Evolutionary conservation across 2,113 vertebrate genomes (phyloP), one percentile per base, ranked within the genome.

Genomic region (Prinia subflava): DNA sequence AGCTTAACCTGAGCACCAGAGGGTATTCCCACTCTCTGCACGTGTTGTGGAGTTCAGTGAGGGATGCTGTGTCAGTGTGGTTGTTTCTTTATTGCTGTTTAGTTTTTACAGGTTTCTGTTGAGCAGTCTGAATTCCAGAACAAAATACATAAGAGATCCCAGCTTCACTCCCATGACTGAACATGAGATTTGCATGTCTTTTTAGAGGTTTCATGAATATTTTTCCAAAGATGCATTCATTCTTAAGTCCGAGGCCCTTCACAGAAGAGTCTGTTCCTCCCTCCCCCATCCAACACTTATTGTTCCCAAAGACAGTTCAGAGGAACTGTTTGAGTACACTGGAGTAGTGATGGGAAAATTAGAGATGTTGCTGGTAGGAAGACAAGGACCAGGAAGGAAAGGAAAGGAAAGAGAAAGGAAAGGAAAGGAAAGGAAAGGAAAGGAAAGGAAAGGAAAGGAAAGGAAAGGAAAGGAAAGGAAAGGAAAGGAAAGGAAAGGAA

Each of bases 151-250:
- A 37, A 42, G 55, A 63, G 67, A 79, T 69, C 65, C 42, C 39
- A 63, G 47, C 55, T 90, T 69, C 56, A 44, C 22, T 90, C 64
- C 69, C 53, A 67, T 64, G 53, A 70, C 55, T 93, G 90, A 85
- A 59, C 31, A 49, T 71, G 39, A 70, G 41, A 95, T 95, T 97
- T 95, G 90, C 89, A 83, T 87, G 68, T 55, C 82, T 86, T 95
- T 87, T 91, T 86, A 96, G 80, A 94, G 47, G 64, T 67, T 89
- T 90, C 57, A 83, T 89, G 64, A 83, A 92, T 94, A 73, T 42
- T 63, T 86, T 86, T 84, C 39, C 28, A 44, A 90, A 64, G 31
- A 68, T 81, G 71, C 63, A 59, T 90, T 92, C 69, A 67, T 92
- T 95, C 21, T 33, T 73, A 82, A 74, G 39, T 94, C 35, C 44